Base-by-base conservation (phyloP, 2,888 invertebrate species). In the Scaptomyza flava region DNA sequence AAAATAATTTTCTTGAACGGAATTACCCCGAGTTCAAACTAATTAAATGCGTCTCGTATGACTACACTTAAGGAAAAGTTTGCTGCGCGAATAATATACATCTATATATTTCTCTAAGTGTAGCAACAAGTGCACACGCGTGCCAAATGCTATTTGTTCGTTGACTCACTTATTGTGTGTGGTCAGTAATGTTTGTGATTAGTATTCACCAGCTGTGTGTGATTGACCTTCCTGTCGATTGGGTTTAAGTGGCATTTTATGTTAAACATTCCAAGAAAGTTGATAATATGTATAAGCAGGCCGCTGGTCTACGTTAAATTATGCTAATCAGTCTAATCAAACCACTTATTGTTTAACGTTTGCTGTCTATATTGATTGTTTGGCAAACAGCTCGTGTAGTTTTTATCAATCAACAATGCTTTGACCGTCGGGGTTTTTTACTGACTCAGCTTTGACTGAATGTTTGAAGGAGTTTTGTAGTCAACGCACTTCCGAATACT, bases 181-280 rank as follows among this genome's bases (percentile, higher is more conserved):
- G 65, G 71, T 61, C 38, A 43, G 61, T 54, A 34, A 61, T 57
- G 72, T 69, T 73, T 69, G 57, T 83, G 85, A 77, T 81, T 82
- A 84, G 77, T 77, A 67, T 72, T n/a, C n/a, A n/a, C n/a, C n/a
- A n/a, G n/a, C n/a, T n/a, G n/a, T n/a, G 67, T 78, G 87, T 81
- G 81, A 72, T 65, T 80, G 80, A 81, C 80, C 81, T 81, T 80
- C 61, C 62, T 45, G 50, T 6, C 64, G 63, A 64, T 73, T 72
- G 30, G 45, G 53, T 12, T 79, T 81, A 83, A 81, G 68, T 75
- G 79, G 51, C 68, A 41, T 81, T 81, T 86, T 81, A 86, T 86
- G 83, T 81, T 81, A 86, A 88, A 60, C 66, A 77, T 88, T 83
- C 73, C 88, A 88, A 75, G 84, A 85, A 88, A 85, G 88, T 75